Base-by-base conservation (phyloP, 2,113 vertebrate genomes). In the Cercopithecus mona region DNA sequence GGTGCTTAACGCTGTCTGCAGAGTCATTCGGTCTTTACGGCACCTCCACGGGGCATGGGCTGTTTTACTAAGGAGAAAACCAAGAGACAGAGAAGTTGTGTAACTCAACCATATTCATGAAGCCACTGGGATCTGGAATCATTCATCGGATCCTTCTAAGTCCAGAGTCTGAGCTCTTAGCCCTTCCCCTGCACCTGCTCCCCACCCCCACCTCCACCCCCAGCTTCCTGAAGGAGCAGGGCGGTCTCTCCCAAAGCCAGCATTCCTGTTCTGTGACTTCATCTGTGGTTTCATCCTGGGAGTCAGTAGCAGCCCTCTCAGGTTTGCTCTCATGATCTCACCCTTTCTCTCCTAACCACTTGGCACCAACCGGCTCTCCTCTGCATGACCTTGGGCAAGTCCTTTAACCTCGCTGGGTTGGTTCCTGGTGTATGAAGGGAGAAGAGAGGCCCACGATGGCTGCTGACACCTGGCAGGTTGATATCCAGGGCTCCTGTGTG, bases 1-100 rank as follows among this genome's bases (percentile, higher is more conserved):
- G 0, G 0, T 3, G 35, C 48, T 59, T 2, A 45, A 14, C 13
- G 1, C 12, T 25, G 14, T 30, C 17, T 59, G 40, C 75, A 11
- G 17, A 55, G 55, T 66, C 48, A 6, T 16, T 75, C 35, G 0
- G 0, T 18, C 78, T 83, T 66, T n/a, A 32, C 38, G 7, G 61
- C 18, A 20, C 23, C 32, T 84, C 48, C 2, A 3, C 4, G 22
- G 76, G 55, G 27, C 25, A 25, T 2, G 13, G 10, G 23, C 2
- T 30, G n/a, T 38, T 45, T 92, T 38, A 72, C 70, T 43, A 7
- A 66, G 43, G n/a, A 88, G 76, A 48, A 88, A 79, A 79, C 40
- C 61, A 40, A 3, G 27, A 50, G 45, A 45, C n/a, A 57, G 27
- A 59, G 84, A 70, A 61, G 13, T 35, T 59, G 18, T 84, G 18